phyloP scores from a whole-genome alignment of 2,113 vertebrate species.

The Polyodon spathula region DNA sequence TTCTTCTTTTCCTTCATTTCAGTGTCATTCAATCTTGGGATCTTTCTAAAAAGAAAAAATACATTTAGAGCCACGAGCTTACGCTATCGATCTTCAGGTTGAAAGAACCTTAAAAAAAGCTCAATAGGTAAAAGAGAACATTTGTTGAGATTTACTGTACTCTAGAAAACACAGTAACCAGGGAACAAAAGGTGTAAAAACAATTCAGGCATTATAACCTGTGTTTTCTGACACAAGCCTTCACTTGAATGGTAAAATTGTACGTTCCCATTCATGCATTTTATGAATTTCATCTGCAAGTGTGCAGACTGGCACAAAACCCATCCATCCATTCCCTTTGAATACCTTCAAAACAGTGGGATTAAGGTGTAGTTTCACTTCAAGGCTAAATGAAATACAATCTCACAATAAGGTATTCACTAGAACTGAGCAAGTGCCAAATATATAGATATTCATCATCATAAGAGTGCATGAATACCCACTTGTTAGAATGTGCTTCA shows the following conservation, averaged over 20 bases:
- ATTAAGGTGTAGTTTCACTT: constrained; percentile 25
- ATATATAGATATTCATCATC: constrained; percentile 21
- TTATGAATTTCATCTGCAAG: background rate
- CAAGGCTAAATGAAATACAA: constrained; percentile 34
- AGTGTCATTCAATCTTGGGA: background rate
- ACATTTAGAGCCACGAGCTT: constrained; percentile 9
- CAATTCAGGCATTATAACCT: too few relatives aligned
- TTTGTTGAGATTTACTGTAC: constrained; percentile 15
- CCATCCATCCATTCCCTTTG: constrained; percentile 27
- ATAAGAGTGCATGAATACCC: constrained; percentile 36
- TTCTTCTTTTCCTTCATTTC: background rate
- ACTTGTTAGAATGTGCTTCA: constrained; percentile 34
- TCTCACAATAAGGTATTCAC: constrained; percentile 45
- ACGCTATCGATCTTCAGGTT: constrained; percentile 35
- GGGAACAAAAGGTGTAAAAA: background rate
- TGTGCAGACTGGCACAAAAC: background rate
- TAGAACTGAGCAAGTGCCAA: constrained; percentile 31
- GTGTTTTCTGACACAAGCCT: too few relatives aligned
- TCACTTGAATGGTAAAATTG: background rate
- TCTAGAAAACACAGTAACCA: background rate
- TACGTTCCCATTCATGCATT: background rate
- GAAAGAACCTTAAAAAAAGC: constrained; percentile 8
- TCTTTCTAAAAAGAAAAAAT: constrained; percentile 1
- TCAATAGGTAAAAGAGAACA: background rate
- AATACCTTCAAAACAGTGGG: constrained; percentile 25